These are phyloP conservation scores for Cyclura pinguis DNA, from an alignment of 2,797 vertebrate genomes.

Conservation along the genomic window DNA sequence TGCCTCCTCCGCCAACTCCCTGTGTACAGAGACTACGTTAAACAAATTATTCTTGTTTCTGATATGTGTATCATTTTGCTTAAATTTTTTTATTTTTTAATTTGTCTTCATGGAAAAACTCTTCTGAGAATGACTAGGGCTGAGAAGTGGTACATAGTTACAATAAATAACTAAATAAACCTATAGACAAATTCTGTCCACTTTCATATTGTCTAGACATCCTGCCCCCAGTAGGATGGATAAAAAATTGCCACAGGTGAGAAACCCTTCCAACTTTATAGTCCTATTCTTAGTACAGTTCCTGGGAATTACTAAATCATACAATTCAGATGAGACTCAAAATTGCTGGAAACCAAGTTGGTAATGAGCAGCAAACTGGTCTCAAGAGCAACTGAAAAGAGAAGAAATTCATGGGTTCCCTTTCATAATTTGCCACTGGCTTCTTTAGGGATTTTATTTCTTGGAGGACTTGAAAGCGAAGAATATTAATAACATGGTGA, in stretches of 20 bases:
- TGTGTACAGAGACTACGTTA: not conserved
- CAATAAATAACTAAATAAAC: not conserved
- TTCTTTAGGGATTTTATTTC: not conserved
- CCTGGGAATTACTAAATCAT: not conserved
- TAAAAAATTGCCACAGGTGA: not conserved
- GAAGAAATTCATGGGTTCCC: not conserved
- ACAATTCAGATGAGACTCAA: not conserved
- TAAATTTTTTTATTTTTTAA: not conserved
- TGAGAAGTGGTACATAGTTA: not conserved
- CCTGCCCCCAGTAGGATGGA: not conserved
- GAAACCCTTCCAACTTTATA: not conserved
- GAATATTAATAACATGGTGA: not conserved
- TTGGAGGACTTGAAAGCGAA: not conserved
- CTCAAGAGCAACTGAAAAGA: not conserved
- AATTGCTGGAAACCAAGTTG: conserved; percentile 1
- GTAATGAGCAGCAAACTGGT: not conserved
- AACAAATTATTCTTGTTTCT: not conserved
- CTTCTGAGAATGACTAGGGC: not conserved
- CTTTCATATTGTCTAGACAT: not conserved
- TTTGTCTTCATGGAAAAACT: not conserved
- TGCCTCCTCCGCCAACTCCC: no score
- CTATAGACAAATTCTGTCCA: not conserved
- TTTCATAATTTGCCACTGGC: not conserved
- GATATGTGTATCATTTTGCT: not conserved
- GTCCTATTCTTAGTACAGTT: not conserved